Evolutionary conservation across 2,113 vertebrate genomes (phyloP).

Genomic region (Pipra filicauda): DNA sequence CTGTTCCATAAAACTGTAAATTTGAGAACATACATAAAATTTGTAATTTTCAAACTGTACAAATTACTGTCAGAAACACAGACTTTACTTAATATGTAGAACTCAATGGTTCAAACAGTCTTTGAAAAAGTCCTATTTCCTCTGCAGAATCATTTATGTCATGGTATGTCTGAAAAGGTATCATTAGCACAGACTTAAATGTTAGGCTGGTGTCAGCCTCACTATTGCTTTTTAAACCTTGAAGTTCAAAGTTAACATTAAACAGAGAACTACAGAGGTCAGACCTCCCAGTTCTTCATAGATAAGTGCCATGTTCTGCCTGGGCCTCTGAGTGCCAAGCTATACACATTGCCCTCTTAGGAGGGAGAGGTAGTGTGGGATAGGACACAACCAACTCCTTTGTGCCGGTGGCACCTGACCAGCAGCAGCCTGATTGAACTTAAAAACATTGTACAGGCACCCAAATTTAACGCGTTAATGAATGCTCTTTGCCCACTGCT

Average conservation of each 20-base stretch:
- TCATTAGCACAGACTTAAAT: neutral
- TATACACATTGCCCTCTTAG: neutral
- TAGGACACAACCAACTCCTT: neutral
- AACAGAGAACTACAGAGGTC: neutral
- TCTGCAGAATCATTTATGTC: neutral
- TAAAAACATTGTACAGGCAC: neutral
- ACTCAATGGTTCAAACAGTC: neutral
- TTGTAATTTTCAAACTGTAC: neutral
- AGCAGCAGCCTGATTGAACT: neutral
- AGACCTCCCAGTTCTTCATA: neutral
- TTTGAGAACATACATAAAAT: neutral
- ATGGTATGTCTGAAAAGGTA: neutral
- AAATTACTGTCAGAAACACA: neutral
- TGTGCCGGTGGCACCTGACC: neutral
- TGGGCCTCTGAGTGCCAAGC: neutral
- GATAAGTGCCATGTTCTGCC: neutral
- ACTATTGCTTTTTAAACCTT: neutral
- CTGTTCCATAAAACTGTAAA: neutral
- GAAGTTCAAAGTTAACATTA: neutral
- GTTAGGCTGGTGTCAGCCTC: neutral
- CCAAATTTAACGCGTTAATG: neutral
- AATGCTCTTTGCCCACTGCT: neutral
- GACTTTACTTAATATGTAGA: neutral
- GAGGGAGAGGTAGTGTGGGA: neutral
- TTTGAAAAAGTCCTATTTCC: neutral